phyloP scores from a whole-genome alignment of 1,140 invertebrate genomes.

The Euura lappo region DNA sequence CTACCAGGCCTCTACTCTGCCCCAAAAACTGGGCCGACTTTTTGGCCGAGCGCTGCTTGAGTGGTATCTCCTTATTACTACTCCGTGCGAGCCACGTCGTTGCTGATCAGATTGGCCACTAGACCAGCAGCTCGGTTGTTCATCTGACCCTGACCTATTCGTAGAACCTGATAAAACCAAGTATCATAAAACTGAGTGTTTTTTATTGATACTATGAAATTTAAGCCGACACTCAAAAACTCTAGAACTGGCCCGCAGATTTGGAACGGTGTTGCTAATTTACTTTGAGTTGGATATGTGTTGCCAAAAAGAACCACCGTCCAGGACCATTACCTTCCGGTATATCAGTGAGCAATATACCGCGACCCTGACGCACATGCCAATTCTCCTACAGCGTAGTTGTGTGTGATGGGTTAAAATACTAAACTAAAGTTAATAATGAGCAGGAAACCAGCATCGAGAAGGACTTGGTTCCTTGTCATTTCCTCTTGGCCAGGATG shows the following conservation, averaged over 20 bases:
- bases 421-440: slow-evolving; percentile 42
- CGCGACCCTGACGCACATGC: slow-evolving; percentile 67
- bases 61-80: too few species aligned
- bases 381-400: slow-evolving; percentile 57
- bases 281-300: too few species aligned
- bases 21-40: too few species aligned
- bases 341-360: slow-evolving; percentile 68
- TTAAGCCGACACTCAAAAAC: too few species aligned
- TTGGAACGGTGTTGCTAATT: too few species aligned
- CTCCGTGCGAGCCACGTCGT: slow-evolving; percentile 69
- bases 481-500: slow-evolving; percentile 33
- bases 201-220: too few species aligned
- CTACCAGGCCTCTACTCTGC: too few species aligned
- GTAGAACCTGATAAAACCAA: slow-evolving; percentile 69
- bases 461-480: slow-evolving; percentile 40
- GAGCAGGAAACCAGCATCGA: slow-evolving; percentile 50
- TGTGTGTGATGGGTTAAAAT: slow-evolving; percentile 58
- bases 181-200: too few species aligned
- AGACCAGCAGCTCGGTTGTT: slow-evolving; percentile 78
- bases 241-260: not conserved
- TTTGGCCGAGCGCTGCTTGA: too few species aligned
- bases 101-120: slow-evolving; percentile 84
- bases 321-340: too few species aligned
- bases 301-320: too few species aligned
- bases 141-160: slow-evolving; percentile 67